A percentile compares a stretch with the other conserved stretches of the same genome.
Conservation (phyloP, 2,797 vertebrate genomes). For the Eulemur rubriventer region DNA sequence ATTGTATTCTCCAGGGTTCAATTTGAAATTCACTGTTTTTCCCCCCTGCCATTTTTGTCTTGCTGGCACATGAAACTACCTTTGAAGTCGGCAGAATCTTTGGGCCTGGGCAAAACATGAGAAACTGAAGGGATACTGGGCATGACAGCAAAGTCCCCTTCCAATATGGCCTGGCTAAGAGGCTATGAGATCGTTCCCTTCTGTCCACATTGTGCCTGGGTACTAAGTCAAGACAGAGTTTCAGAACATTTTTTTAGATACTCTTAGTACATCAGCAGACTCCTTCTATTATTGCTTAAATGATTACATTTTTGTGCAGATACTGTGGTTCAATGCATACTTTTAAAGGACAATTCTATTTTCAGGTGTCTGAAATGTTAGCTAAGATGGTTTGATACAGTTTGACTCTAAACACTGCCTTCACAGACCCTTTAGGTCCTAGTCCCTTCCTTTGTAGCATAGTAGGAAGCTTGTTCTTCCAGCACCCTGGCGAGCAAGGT, state of each 20-base stretch:
- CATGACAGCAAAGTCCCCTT: not conserved
- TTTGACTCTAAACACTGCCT: not conserved
- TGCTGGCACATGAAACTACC: not conserved
- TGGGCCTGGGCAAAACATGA: slow-evolving; percentile 14
- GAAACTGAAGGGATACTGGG: not conserved
- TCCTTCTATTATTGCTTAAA: not conserved
- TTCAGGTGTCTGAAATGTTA: slow-evolving; percentile 33
- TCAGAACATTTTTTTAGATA: not conserved
- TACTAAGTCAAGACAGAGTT: not conserved
- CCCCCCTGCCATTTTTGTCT: not conserved
- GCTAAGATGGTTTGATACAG: not conserved
- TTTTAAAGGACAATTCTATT: slow-evolving; percentile 60
- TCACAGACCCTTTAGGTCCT: not conserved
- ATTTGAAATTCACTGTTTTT: slow-evolving; percentile 1
- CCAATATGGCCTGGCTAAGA: not conserved
- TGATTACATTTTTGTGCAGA: not conserved
- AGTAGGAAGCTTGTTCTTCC: not conserved
- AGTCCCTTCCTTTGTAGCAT: not conserved
- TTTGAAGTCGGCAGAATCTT: slow-evolving; percentile 26
- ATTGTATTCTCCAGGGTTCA: slow-evolving; percentile 52
- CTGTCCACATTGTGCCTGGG: not conserved
- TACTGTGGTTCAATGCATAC: not conserved
- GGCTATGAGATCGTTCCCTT: not conserved
- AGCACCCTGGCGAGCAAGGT: rapidly evolving
- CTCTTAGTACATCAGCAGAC: not conserved